Evolutionary conservation across 92 coral and sea anemone species (phyloP).

Genomic region (Siderastrea siderea): DNA sequence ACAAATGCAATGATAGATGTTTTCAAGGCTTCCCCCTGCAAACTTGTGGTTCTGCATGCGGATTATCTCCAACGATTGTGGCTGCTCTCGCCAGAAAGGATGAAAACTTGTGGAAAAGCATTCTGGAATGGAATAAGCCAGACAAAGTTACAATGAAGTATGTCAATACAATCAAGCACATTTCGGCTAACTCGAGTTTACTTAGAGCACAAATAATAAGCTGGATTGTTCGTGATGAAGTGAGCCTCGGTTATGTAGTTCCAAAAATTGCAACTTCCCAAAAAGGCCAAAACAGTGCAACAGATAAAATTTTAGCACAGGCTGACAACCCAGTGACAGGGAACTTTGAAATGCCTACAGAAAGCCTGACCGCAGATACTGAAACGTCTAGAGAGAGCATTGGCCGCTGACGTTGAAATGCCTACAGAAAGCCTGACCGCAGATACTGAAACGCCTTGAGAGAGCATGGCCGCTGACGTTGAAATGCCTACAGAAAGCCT

Average conservation of each 20-base stretch:
- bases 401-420: no score
- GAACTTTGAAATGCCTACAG: background rate
- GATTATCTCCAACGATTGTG: slow-evolving; percentile 17
- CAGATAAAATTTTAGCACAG: background rate
- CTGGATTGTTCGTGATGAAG: slow-evolving; percentile 29
- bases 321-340: background rate
- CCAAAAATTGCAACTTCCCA: background rate
- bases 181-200: slow-evolving; percentile 12
- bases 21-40: slow-evolving; percentile 46
- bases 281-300: background rate
- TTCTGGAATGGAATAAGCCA: background rate
- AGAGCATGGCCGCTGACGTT: no score
- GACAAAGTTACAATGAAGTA: background rate
- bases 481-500: no score
- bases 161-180: background rate
- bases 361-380: background rate
- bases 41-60: slow-evolving; percentile 33
- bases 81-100: slow-evolving; percentile 14
- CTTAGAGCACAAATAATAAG: slow-evolving; percentile 33
- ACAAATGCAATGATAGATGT: slow-evolving; percentile 25
- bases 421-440: no score
- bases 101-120: slow-evolving; percentile 35
- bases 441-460: no score
- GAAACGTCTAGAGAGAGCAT: no score
- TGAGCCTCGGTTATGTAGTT: background rate